Conservation (phyloP, 2,888 invertebrate species). For the Pardosa pseudoannulata region DNA sequence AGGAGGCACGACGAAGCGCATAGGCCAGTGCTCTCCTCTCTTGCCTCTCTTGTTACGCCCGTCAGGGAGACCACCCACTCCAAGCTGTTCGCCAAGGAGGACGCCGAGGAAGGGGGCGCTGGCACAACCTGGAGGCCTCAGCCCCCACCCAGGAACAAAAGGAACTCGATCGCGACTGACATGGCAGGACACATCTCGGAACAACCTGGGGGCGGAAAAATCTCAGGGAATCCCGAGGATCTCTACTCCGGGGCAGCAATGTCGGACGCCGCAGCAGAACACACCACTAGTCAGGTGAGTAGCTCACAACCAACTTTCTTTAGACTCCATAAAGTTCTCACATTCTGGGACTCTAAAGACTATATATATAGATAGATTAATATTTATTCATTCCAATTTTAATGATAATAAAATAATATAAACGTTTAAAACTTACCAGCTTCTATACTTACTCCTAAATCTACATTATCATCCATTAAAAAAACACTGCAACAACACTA, state of each 20-base stretch:
- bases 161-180: constrained; percentile 33
- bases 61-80: constrained; percentile 35
- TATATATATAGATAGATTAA: no score
- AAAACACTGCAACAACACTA: no score
- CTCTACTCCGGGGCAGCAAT: not conserved
- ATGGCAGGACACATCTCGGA: not conserved
- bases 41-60: constrained; percentile 61
- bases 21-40: constrained; percentile 35
- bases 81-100: not conserved
- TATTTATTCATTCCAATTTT: no score
- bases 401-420: no score
- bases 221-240: constrained; percentile 19
- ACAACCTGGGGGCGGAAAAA: not conserved
- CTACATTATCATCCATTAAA: no score
- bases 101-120: constrained; percentile 35
- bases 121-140: constrained; percentile 63
- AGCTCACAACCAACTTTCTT: no score
- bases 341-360: no score
- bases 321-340: no score
- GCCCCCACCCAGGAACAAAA: constrained; percentile 55
- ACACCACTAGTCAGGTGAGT: constrained; percentile 65
- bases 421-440: no score
- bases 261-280: constrained; percentile 24
- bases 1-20: constrained; percentile 55
- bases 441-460: no score